Evolutionary conservation across 2,797 vertebrate species (phyloP).

Genomic region (Anolis apletophallus): DNA sequence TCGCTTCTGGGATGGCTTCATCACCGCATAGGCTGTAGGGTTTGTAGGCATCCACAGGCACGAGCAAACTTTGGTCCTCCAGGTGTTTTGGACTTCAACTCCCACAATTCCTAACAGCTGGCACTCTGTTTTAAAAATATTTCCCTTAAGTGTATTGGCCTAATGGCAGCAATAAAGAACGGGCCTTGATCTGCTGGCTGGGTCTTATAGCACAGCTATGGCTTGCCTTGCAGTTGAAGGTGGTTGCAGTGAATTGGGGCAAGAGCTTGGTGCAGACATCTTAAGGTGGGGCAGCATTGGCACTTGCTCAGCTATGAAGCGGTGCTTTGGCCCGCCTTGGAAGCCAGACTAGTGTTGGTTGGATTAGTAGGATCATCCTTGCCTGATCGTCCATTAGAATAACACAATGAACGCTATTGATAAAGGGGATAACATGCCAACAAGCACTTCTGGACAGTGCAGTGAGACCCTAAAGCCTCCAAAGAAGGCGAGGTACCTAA

Average conservation of each 20-base stretch:
- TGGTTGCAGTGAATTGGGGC: background rate
- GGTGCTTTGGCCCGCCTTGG: constrained; percentile 35
- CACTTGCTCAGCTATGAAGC: constrained; percentile 27
- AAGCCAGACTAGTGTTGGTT: constrained; percentile 41
- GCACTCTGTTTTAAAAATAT: too few species aligned
- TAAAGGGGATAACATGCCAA: background rate
- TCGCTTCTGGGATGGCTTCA: background rate
- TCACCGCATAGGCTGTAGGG: too few species aligned
- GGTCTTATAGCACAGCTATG: too few species aligned
- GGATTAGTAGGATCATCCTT: too few species aligned
- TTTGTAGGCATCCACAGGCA: too few species aligned
- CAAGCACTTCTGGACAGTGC: background rate
- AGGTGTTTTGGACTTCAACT: too few species aligned
- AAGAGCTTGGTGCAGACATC: constrained; percentile 22
- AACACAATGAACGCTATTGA: too few species aligned
- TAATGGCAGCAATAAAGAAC: background rate
- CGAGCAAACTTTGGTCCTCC: too few species aligned
- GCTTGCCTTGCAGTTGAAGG: background rate
- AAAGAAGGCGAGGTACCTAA: too few species aligned
- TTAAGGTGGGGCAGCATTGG: constrained; percentile 27
- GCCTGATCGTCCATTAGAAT: background rate
- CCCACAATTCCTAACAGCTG: too few species aligned
- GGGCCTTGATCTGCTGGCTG: background rate
- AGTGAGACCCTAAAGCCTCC: too few species aligned
- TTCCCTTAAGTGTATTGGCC: background rate